Conservation (phyloP, 2,888 invertebrate species). For the Brachyptera risi region DNA sequence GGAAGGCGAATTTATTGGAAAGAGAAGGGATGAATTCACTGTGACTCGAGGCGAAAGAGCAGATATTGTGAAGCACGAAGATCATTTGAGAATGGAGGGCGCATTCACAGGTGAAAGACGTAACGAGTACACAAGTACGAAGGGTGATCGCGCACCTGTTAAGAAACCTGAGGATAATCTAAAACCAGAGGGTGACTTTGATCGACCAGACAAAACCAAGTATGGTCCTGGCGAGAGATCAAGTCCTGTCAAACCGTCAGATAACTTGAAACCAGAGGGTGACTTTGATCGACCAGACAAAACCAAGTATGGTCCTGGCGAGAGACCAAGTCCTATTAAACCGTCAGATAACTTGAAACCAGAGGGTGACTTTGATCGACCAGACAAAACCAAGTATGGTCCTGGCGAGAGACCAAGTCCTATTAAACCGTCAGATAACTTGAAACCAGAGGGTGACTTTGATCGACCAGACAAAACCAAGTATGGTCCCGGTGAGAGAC, state of each 20-base stretch:
- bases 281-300: too few species aligned
- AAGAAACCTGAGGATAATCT: slow-evolving; percentile 37
- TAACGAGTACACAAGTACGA: slow-evolving; percentile 31
- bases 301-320: slow-evolving; percentile 38
- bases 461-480: too few species aligned
- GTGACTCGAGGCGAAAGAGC: slow-evolving; percentile 52
- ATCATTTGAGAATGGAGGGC: slow-evolving; percentile 50
- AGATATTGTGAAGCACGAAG: slow-evolving; percentile 58
- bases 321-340: slow-evolving; percentile 47
- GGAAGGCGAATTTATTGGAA: slow-evolving; percentile 43
- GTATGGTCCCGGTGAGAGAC: slow-evolving; percentile 42
- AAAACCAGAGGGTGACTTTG: too few species aligned
- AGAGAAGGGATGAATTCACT: slow-evolving; percentile 26
- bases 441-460: slow-evolving; percentile 40
- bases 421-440: slow-evolving; percentile 60
- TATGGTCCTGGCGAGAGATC: too few species aligned
- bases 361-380: too few species aligned
- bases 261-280: too few species aligned
- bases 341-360: slow-evolving; percentile 57
- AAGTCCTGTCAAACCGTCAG: too few species aligned
- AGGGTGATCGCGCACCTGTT: slow-evolving; percentile 34
- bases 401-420: slow-evolving; percentile 44
- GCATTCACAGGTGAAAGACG: slow-evolving; percentile 32
- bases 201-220: too few species aligned
- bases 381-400: too few species aligned